Evolutionary conservation across 2,113 vertebrate species (phyloP).

Genomic region (Gracilinanus agilis): DNA sequence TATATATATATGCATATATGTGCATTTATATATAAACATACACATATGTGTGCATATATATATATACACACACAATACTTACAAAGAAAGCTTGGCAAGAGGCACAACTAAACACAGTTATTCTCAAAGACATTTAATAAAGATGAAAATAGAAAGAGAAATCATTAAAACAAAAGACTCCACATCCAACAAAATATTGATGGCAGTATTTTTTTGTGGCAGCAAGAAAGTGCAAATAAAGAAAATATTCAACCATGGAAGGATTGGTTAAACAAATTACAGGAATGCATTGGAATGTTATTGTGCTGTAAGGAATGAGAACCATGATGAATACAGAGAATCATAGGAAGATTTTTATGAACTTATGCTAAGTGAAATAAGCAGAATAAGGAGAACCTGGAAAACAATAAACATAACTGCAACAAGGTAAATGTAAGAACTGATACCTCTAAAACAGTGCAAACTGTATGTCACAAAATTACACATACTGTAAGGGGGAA

Average conservation of each 20-base stretch:
- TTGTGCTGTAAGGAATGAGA: not conserved
- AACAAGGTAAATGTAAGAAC: not conserved
- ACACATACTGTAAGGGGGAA: no score
- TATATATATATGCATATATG: no score
- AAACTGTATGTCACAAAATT: not conserved
- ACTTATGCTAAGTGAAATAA: not conserved
- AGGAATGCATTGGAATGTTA: not conserved
- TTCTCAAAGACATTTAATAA: not conserved
- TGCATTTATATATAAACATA: no score
- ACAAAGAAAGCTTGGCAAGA: not conserved
- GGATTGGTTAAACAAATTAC: not conserved
- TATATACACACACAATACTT: no score
- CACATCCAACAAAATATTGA: not conserved
- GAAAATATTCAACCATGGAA: not conserved
- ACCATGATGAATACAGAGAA: not conserved
- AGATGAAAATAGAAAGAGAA: not conserved
- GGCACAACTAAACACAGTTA: not conserved
- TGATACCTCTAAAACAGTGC: not conserved
- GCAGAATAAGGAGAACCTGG: not conserved
- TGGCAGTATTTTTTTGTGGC: not conserved
- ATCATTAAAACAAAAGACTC: not conserved
- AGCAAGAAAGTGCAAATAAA: not conserved
- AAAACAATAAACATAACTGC: not conserved
- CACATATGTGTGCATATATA: no score
- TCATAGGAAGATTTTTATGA: not conserved